Conservation (phyloP, 2,113 vertebrate species). For the Triplophysa rosa region DNA sequence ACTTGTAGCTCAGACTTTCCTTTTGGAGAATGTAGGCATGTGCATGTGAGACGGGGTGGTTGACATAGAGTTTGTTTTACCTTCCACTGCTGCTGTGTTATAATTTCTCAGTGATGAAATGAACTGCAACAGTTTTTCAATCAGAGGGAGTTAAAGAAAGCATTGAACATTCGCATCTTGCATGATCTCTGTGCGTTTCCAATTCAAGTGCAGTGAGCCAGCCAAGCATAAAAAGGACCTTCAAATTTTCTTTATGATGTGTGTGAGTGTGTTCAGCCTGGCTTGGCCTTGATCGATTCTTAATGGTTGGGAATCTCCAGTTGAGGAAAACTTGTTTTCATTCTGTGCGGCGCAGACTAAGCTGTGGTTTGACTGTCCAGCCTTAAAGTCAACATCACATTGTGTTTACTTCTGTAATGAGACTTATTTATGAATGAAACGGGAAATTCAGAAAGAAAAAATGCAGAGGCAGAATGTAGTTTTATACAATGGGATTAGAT, state of each 20-base stretch:
- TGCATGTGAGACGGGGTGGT: not conserved
- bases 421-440: not conserved
- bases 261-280: constrained; percentile 32
- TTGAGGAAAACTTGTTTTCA: not conserved
- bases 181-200: not conserved
- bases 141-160: constrained; percentile 3
- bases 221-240: constrained; percentile 2
- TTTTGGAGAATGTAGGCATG: constrained; percentile 20
- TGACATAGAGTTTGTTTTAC: constrained; percentile 28
- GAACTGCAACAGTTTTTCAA: constrained; percentile 37
- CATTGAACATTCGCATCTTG: constrained; percentile 11
- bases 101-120: constrained; percentile 49
- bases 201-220: not conserved
- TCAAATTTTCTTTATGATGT: constrained; percentile 75
- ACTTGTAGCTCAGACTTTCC: constrained; percentile 21
- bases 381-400: not conserved
- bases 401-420: not conserved
- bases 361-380: not conserved
- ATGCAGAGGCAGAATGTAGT: not conserved
- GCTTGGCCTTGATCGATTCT: not conserved
- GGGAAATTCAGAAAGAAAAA: not conserved
- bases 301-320: not conserved
- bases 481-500: not conserved
- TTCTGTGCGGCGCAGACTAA: not conserved
- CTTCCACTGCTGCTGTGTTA: not conserved